phyloP scores from a whole-genome alignment of 2,888 invertebrate species.

The Mayetiola destructor region DNA sequence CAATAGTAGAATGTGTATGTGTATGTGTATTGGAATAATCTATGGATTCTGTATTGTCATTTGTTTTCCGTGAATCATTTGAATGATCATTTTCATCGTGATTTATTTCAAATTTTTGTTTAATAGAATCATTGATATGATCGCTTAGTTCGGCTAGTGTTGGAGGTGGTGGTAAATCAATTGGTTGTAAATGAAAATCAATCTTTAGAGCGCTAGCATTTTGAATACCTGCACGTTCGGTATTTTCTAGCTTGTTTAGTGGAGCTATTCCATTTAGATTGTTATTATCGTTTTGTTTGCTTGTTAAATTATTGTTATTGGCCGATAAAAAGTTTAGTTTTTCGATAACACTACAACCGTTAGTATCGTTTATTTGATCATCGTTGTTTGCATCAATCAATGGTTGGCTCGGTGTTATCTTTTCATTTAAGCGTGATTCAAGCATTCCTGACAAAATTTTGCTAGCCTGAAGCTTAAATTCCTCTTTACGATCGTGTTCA shows the following conservation, averaged over 20 bases:
- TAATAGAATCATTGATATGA: slow-evolving; percentile 17
- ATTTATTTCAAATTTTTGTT: too few relatives aligned
- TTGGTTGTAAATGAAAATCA: too few relatives aligned
- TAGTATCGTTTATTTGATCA: not conserved
- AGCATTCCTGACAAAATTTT: slow-evolving; percentile 34
- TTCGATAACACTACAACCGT: too few relatives aligned
- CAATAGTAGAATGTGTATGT: not conserved
- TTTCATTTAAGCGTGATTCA: slow-evolving; percentile 26
- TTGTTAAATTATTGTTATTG: too few relatives aligned
- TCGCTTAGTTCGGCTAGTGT: slow-evolving; percentile 17
- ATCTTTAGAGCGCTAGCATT: too few relatives aligned
- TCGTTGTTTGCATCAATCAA: not conserved
- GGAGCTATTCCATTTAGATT: too few relatives aligned
- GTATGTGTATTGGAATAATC: not conserved
- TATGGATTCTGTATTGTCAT: not conserved
- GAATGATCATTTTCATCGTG: slow-evolving; percentile 8
- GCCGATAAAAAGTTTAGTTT: too few relatives aligned
- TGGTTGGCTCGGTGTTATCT: not conserved
- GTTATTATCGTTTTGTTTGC: too few relatives aligned
- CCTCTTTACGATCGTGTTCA: slow-evolving; percentile 27
- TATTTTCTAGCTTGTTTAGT: too few relatives aligned
- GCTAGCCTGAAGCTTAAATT: slow-evolving; percentile 32
- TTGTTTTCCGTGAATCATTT: not conserved
- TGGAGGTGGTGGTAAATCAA: slow-evolving; percentile 21
- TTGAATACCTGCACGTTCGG: too few relatives aligned